Evolutionary conservation across 1,140 invertebrate genomes (phyloP), one percentile per base, ranked within the genome.

Genomic region (Drosophila ananassae): DNA sequence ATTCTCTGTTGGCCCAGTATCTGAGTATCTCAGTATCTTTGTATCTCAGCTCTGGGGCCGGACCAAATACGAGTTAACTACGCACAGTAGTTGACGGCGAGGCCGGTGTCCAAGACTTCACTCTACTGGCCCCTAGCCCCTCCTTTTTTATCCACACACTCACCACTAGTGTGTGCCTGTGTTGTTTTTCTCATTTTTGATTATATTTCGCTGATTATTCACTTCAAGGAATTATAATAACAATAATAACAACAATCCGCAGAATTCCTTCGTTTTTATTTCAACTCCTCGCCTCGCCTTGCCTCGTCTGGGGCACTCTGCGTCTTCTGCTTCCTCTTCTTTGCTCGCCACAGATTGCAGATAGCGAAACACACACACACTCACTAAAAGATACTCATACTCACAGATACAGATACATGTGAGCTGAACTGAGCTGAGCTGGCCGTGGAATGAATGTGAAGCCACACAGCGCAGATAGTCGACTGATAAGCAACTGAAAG

Each of bases 151-250:
- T 17, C 32, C 63, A 44, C 41, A 48, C 34, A 57, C 41, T 75
- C 30, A 32, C 10, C 2, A 10, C 8, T 9, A 9, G 32, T 10
- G 10, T 57, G 73, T 54, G 55, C 57, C 57, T 59, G 53, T 52
- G 76, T 67, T 85, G 77, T 76, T 79, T 69, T 84, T 85, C 75
- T 78, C 74, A 81, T 87, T 84, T 77, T 89, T 89, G 83, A 89
- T 89, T 89, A 89, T 89, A 89, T 89, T 89, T 89, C 56, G 83
- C 83, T 89, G 83, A 89, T 89, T 75, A 89, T 83, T 84, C 83
- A 89, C 83, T 89, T 89, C 83, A 89, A 89, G 83, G 83, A 89
- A 89, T 89, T 89, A 89, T 89, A 89, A 89, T 89, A 89, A 89
- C 83, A 89, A 89, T 89, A 89, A 89, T 89, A 89, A 89, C 83